Evolutionary conservation across 1,140 invertebrate species (phyloP), one percentile per base, ranked within the genome.

Genomic region (Solenopsis invicta): DNA sequence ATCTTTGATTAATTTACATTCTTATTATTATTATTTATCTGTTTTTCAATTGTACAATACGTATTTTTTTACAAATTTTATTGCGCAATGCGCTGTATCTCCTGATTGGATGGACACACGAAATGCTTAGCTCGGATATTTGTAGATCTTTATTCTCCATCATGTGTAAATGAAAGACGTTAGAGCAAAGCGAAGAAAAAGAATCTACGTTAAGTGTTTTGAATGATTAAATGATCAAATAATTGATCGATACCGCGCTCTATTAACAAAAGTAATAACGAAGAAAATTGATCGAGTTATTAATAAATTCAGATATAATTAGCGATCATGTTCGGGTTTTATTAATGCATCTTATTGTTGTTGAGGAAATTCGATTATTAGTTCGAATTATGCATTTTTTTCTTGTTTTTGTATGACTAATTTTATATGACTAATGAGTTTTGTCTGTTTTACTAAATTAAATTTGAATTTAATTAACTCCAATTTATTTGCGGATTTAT

Each of bases 41-140:
- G 56, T 59, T 56, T 21, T 50, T 9, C 24, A 66, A 52, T 41
- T 80, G 24, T 52, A n/a, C 1, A n/a, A 54, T 52, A 81, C 4
- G 34, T 54, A 77, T 37, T 66, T 37, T 66, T 74, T 76, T 61
- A 76, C 34, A 78, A 78, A 78, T 66, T 78, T 34, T 50, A 77
- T 77, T 77, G 37, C 48, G 24, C 16, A 37, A 66, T 48, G 24
- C 45, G 10, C 34, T 48, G 29, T 78, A 66, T 12, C 18, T 78
- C 18, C 13, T 66, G 18, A 13, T 64, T 8, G 75, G 75, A 71
- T 69, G 37, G 64, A 81, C 50, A 48, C 34, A 71, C 41, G 21
- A 69, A 81, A 81, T 34, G 37, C 45, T 45, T 59, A 81, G 48
- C 54, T 81, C 21, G 29, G 64, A 71, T 69, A 64, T 78, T 78